Evolutionary conservation across 1,140 invertebrate genomes (phyloP), one percentile per base, ranked within the genome.

Genomic region (Aphaenogaster rudis): DNA sequence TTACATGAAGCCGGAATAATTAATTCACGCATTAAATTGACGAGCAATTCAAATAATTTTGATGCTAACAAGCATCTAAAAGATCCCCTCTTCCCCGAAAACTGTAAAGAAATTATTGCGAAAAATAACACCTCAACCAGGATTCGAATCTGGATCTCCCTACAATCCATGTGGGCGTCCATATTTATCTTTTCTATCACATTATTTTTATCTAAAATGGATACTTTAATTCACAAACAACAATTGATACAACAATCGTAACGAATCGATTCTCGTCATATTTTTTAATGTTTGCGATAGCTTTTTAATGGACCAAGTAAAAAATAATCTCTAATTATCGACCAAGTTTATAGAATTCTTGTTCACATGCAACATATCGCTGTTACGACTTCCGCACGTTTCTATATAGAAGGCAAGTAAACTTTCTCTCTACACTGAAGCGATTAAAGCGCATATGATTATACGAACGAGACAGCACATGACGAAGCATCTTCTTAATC

Each of bases 361-460:
- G 13, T 50, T 59, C 3, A 28, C 13, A 21, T 13, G 15, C 13
- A 33, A 42, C 21, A n/a, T 69, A 17, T 54, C 7, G 8, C 6
- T 54, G 9, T 48, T 69, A 39, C 50, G 6, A n/a, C n/a, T 80
- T 80, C n/a, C 36, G 48, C 66, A 82, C 36, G 52, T 61, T 15
- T 54, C 66, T 1, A 21, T 21, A 21, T 21, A 72, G 9, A 5
- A 45, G 13, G 28, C 52, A n/a, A 54, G 11, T 69, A 57, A 82
- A 74, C 52, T 74, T 82, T 82, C 52, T 72, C 39, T 57, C 66
- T 21, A n/a, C 39, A 28, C 5, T 45, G 28, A 45, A 67, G 9
- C n/a, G 17, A 72, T 80, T 67, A 28, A 48, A 81, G 48, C 61
- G 8, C 48, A 52, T 17, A 15, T 42, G 33, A 81, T 42, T 57